Evolutionary conservation across 2,113 vertebrate species (phyloP), one percentile per base, ranked within the genome.

Genomic region (Sphaerodactylus townsendi): DNA sequence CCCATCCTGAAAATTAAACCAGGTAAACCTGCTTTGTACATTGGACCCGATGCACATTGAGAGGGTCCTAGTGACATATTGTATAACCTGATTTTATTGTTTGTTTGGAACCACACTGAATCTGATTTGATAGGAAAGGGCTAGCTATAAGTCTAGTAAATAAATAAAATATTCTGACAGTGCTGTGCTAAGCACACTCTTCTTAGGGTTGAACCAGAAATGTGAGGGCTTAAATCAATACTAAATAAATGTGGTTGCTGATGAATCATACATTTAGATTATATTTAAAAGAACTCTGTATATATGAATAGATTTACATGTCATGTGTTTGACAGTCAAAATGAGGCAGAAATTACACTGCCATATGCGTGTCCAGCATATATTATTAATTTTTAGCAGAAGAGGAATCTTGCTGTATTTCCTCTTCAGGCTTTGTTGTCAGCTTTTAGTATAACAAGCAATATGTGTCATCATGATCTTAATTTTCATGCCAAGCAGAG

Each of bases 401-500:
- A 81, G 62, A 77, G 13, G 15, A 75, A 25, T 87, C n/a, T 81
- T 91, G 81, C 88, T 82, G 37, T 93, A 80, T 91, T 92, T 62
- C 84, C 87, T 90, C 79, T 91, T 91, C 93, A 92, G 44, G 85
- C 79, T 91, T 90, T 93, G 73, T 88, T 93, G 93, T 92, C 72
- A 86, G 86, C 66, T 93, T 93, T 95, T 93, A 94, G 65, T 77
- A 85, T 93, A 92, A 92, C 93, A 93, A 93, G 89, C 78, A 90
- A 86, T 93, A 86, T 94, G 85, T 92, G 75, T 83, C 93, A 92
- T 96, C 92, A 89, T 85, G 90, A 85, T 82, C 88, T 95, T 93
- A 93, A 88, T 95, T 95, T 95, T 93, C 85, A 91, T 92, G 89
- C 93, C 91, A 91, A 93, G 85, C 89, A 92, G 88, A 88, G 90